Evolutionary conservation across 2,888 invertebrate species (phyloP), one percentile per base, ranked within the genome.

Genomic region (Drosophila testacea): DNA sequence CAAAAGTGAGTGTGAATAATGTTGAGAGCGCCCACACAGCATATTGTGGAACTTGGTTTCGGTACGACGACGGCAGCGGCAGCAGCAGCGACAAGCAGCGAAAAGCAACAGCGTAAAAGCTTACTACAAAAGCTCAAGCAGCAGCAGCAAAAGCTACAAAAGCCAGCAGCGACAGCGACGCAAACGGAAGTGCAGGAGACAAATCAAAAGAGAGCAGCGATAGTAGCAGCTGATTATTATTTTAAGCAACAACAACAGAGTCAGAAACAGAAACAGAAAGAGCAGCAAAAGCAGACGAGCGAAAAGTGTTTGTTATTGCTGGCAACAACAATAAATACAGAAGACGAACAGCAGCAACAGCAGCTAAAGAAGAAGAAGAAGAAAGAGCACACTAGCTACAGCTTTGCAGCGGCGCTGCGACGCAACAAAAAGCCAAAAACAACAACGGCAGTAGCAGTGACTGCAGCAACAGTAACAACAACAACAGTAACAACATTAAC

Each of bases 11-110:
- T 73, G 85, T 88, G 84, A 91, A 92, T 91, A 92, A 85, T 93
- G 93, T 93, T 92, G 93, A 93, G 92, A 92, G 93, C 93, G 90
- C 93, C 92, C 93, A 93, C 93, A 88, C 93, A 83, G 78, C 83
- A 93, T 86, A 89, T 93, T 85, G 90, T 92, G 90, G 92, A 92
- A 90, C 91, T 92, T 79, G 92, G 92, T 75, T 83, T 83, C 78
- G 82, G 77, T 89, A 90, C 91, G 77, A 87, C 89, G 83, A 51
- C 75, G 60, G 62, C 81, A 62, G 41, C 76, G 51, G 51, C 83
- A 56, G 57, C 77, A 39, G 47, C 74, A 48, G 28, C 72, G 54
- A 51, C 77, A 69, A 9, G 56, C 63, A 55, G 28, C 57, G 10
- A 44, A 16, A 59, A 46, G 38, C 79, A 81, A 55, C 79, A 80